Conservation (phyloP, 35 echinoderm and acorn worm genomes). For the Amphiura filiformis region DNA sequence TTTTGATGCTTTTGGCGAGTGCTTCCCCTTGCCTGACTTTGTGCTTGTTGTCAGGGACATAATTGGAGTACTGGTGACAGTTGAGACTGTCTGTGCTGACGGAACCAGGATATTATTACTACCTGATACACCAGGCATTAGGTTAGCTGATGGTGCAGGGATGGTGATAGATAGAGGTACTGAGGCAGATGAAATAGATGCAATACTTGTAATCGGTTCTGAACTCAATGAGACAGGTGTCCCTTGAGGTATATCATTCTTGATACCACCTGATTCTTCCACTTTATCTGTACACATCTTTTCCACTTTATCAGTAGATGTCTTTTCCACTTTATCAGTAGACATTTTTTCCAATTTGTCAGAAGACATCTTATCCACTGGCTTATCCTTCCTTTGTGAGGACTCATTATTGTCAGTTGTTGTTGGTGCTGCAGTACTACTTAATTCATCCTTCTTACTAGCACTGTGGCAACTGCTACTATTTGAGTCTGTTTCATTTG, state of each 20-base stretch:
- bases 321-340: too few relatives aligned
- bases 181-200: neutral
- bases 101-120: neutral
- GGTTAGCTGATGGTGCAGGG: neutral
- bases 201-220: neutral
- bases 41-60: neutral
- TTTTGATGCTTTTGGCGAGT: neutral
- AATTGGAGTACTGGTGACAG: neutral
- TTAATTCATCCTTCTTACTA: neutral
- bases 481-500: neutral
- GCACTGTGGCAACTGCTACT: neutral
- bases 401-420: neutral
- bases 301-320: too few relatives aligned
- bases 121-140: neutral
- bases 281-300: too few relatives aligned
- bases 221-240: neutral
- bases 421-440: too few relatives aligned
- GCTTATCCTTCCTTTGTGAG: too few relatives aligned
- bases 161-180: neutral
- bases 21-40: neutral
- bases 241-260: neutral
- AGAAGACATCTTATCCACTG: too few relatives aligned
- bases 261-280: neutral
- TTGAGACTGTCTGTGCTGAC: neutral
- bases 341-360: too few relatives aligned